phyloP scores from a whole-genome alignment of 1,140 invertebrate genomes.

The Pachypeltis micranthus region DNA sequence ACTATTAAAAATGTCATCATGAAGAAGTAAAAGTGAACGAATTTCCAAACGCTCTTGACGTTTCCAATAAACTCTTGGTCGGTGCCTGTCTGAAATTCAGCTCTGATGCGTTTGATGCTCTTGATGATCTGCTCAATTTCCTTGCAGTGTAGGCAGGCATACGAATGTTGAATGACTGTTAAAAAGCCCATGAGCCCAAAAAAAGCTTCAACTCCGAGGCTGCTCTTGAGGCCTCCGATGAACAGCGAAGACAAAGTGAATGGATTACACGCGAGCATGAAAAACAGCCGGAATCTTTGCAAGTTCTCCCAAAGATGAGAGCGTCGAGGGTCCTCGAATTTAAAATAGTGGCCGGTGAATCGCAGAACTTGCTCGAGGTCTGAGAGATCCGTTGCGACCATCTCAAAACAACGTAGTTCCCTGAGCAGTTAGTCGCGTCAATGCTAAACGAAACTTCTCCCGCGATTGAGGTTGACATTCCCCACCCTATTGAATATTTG shows the following conservation, averaged over 20 bases:
- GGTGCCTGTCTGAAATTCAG: not conserved
- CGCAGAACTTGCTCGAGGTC: not conserved
- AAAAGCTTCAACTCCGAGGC: not conserved
- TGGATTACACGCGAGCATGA: not conserved
- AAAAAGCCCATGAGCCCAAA: not conserved
- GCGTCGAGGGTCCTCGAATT: not conserved
- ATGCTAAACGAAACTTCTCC: too few species aligned
- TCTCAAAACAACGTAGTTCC: too few species aligned
- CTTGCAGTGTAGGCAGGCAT: not conserved
- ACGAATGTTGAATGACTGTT: not conserved
- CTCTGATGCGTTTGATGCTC: not conserved
- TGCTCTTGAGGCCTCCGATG: not conserved
- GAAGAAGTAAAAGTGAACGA: not conserved
- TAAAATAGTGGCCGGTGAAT: not conserved
- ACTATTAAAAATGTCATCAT: not conserved
- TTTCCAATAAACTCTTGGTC: not conserved
- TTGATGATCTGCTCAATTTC: not conserved
- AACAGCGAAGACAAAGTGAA: not conserved
- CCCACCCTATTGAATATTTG: too few species aligned
- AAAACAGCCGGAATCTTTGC: not conserved
- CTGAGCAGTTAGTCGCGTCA: too few species aligned
- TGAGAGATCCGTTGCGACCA: not conserved
- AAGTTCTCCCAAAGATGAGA: not conserved
- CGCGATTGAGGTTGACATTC: too few species aligned
- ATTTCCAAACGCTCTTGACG: not conserved